Evolutionary conservation across 2,797 vertebrate genomes (phyloP), one percentile per base, ranked within the genome.

Genomic region (Rousettus madagascariensis): DNA sequence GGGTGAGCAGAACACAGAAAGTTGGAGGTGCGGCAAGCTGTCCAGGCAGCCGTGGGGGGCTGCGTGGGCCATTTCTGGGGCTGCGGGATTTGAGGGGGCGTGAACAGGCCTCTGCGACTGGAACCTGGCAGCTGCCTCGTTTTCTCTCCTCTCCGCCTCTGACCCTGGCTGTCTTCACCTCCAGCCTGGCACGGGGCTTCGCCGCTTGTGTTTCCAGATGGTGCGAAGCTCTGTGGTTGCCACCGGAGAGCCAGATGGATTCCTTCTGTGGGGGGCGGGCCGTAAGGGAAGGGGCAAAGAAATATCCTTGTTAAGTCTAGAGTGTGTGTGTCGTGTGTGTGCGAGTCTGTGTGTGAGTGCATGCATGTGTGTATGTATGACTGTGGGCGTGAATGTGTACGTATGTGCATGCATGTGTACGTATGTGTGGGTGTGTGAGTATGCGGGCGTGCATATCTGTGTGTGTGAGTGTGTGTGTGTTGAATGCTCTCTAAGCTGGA

Each of bases 131-230:
- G 82, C 41, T 0, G 13, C 53, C 59, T 46, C 9, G 12, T 41
- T 65, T 90, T 68, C 57, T 30, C 68, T 36, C 2, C 66, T 75
- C 15, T 5, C 26, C 61, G 69, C 59, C 57, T 0, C 11, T 72
- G 94, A 96, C 93, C 94, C 86, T 49, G 71, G 83, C 86, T 65
- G 74, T 95, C 88, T 91, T 68, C 66, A 57, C 92, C 71, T 88
- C 79, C 83, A 80, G 75, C 88, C 91, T 91, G 89, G 84, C 91
- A 49, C 12, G 0, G 43, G 3, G 17, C 53, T 93, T 53, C 59
- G 3, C 1, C 49, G 85, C 92, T 53, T 84, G 82, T 43, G 71
- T 89, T 96, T 97, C 96, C 96, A 96, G 94, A 96, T 96, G 96
- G 93, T 95, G 66, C 51, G 13, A 74, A 85, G 90, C 82, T 59